Evolutionary conservation across 35 echinoderm and acorn worm genomes (phyloP).

Genomic region (Apostichopus japonicus): DNA sequence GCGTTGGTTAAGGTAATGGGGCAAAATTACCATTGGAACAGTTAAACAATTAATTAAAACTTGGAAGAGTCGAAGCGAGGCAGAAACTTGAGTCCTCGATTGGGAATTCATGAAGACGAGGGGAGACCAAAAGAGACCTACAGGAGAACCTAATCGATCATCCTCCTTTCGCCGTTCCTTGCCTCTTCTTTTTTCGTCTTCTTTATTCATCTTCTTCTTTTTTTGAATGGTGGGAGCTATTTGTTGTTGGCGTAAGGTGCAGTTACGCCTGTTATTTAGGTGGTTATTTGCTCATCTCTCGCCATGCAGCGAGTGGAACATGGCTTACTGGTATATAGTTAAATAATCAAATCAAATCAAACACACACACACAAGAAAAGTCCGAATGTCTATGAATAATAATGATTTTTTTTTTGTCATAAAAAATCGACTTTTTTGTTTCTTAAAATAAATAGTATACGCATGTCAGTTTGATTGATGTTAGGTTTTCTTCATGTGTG

Average conservation of each 20-base stretch:
- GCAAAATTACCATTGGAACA: conserved; percentile 51
- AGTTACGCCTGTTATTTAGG: neutral
- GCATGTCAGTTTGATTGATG: neutral
- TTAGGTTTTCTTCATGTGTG: too few relatives aligned
- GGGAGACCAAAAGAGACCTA: neutral
- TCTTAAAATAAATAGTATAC: neutral
- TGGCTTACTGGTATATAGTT: neutral
- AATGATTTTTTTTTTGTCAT: neutral
- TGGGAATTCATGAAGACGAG: conserved; percentile 23
- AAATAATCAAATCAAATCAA: too few relatives aligned
- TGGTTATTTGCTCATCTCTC: neutral
- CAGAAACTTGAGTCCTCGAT: conserved; percentile 26
- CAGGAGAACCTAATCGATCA: conserved; percentile 16
- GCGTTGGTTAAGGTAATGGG: conserved; percentile 54
- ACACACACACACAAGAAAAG: too few relatives aligned
- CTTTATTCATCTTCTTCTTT: neutral
- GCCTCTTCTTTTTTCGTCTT: neutral
- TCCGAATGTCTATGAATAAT: conserved; percentile 4
- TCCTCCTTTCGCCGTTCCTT: neutral
- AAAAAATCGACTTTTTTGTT: neutral
- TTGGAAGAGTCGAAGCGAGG: conserved; percentile 12
- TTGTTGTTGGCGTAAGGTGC: conserved; percentile 8
- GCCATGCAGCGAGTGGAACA: neutral
- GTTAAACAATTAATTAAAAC: conserved; percentile 65
- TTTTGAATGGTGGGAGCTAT: conserved; percentile 22